Evolutionary conservation across 2,888 invertebrate species (phyloP).

Genomic region (Ethmia dodecea): DNA sequence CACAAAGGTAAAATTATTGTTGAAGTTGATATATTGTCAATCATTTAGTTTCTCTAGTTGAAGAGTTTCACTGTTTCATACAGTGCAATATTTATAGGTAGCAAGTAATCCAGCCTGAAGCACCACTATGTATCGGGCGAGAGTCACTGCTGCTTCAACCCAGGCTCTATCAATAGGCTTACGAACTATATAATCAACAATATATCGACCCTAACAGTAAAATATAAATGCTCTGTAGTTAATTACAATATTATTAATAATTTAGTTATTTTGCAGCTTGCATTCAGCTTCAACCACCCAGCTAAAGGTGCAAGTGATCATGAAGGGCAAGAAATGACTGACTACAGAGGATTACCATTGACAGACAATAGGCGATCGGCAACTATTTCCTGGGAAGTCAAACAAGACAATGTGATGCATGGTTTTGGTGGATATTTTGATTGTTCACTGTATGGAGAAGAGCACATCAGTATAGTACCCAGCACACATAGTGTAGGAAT

Average conservation of each 20-base stretch:
- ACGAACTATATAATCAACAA: too few relatives aligned
- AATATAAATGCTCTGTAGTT: too few relatives aligned
- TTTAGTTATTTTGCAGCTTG: constrained; percentile 57
- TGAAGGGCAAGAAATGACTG: constrained; percentile 79
- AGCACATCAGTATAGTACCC: constrained; percentile 93
- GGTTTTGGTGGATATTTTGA: constrained; percentile 99
- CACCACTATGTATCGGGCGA: too few relatives aligned
- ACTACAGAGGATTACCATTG: constrained; percentile 81
- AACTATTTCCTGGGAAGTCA: constrained; percentile 81
- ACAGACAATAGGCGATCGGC: constrained; percentile 88
- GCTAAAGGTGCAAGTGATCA: constrained; percentile 84
- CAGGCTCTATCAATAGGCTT: too few relatives aligned
- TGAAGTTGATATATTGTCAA: neutral
- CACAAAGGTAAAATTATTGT: constrained; percentile 64
- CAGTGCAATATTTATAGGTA: too few relatives aligned
- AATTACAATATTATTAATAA: neutral
- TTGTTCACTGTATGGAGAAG: constrained; percentile 88
- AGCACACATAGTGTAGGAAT: constrained; percentile 92
- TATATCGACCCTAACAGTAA: too few relatives aligned
- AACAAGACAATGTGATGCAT: constrained; percentile 89
- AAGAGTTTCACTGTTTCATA: too few relatives aligned
- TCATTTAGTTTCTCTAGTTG: too few relatives aligned
- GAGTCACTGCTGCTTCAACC: too few relatives aligned
- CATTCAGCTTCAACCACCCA: constrained; percentile 95
- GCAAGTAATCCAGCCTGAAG: too few relatives aligned